Percentiles rank a stretch among this genome's conserved stretches.
Conservation (phyloP, 2,888 invertebrate genomes). For the Leptopilina syphax region DNA sequence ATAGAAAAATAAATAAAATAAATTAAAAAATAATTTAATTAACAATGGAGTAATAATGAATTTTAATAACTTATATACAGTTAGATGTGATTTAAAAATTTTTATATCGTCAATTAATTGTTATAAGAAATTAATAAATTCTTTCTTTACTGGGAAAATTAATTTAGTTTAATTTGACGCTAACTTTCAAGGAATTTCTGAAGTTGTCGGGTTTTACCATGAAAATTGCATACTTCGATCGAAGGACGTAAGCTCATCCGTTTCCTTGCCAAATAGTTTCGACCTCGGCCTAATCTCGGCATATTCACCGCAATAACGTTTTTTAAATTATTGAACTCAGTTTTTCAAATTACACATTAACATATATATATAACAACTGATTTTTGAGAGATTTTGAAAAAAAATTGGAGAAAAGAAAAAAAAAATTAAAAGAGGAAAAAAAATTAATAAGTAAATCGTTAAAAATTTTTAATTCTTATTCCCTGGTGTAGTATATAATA, state of each 20-base stretch:
- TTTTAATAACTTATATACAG: too few relatives aligned
- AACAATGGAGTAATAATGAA: too few relatives aligned
- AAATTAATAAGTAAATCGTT: background rate
- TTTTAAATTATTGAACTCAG: background rate
- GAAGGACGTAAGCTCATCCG: slow-evolving; percentile 46
- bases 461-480: too few relatives aligned
- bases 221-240: slow-evolving; percentile 22
- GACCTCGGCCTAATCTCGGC: slow-evolving; percentile 54
- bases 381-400: background rate
- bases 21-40: too few relatives aligned
- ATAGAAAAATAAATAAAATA: too few relatives aligned
- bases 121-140: background rate
- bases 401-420: background rate
- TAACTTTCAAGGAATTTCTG: background rate
- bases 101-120: background rate
- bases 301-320: background rate
- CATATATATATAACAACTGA: too few relatives aligned
- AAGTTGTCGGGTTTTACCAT: background rate
- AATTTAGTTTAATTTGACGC: slow-evolving; percentile 8
- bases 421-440: background rate
- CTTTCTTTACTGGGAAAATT: background rate
- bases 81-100: background rate
- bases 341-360: background rate
- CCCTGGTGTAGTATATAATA: too few relatives aligned
- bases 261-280: slow-evolving; percentile 52